phyloP scores from a whole-genome alignment of 2,113 vertebrate species.

The Cinclus mexicanus region DNA sequence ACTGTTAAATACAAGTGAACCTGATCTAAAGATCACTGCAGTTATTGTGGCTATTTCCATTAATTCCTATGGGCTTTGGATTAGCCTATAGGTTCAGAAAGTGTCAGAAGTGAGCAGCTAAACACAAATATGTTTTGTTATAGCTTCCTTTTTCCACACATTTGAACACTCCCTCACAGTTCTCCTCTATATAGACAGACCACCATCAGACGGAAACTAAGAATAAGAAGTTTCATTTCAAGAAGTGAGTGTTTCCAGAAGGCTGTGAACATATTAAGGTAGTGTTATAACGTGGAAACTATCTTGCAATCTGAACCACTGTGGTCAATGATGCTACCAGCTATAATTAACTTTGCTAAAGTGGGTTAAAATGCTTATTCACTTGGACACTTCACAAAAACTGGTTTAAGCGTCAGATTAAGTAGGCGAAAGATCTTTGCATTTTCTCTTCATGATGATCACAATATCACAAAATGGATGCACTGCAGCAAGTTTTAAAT shows the following conservation, averaged over 20 bases:
- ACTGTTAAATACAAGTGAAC: neutral
- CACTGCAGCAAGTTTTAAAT: neutral
- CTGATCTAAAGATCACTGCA: neutral
- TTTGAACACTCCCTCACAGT: neutral
- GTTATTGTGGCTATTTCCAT: neutral
- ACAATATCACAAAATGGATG: neutral
- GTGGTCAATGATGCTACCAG: neutral
- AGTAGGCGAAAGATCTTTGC: neutral
- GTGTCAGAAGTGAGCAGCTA: neutral
- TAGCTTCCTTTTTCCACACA: neutral
- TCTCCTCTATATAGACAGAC: neutral
- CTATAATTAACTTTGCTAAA: conserved; percentile 14
- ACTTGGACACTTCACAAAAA: neutral
- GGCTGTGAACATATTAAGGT: neutral
- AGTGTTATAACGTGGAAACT: neutral
- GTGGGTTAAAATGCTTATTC: neutral
- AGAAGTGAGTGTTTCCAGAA: conserved; percentile 30
- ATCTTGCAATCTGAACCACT: neutral
- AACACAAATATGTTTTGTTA: neutral
- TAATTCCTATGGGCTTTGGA: neutral
- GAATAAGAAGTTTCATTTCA: conserved; percentile 2
- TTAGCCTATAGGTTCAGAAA: neutral
- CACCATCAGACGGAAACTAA: neutral
- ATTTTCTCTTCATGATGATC: neutral
- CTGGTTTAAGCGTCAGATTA: neutral